A percentile compares a stretch with the other conserved stretches of the same genome.
These are phyloP conservation scores for Zalophus californianus DNA, from an alignment of 2,797 vertebrate species.

Conservation along the genomic window DNA sequence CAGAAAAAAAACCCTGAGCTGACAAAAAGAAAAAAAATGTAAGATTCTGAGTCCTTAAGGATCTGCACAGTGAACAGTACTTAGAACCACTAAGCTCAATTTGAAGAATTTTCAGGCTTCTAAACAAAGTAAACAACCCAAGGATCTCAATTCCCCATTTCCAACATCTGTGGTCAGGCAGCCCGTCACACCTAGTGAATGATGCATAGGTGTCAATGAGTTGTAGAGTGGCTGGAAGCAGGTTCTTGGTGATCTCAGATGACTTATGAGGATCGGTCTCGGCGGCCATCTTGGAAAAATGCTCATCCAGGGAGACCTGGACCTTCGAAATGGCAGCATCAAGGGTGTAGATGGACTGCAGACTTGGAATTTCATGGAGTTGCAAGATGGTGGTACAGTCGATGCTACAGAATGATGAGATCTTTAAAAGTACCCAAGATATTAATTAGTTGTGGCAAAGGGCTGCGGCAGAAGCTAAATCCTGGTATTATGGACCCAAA, in stretches of 20 bases:
- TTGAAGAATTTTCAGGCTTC: not conserved
- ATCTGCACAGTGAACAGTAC: not conserved
- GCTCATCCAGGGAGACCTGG: slow-evolving; percentile 98
- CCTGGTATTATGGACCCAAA: not conserved
- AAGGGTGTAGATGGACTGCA: slow-evolving; percentile 97
- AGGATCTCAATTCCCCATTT: not conserved
- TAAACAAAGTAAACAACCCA: not conserved
- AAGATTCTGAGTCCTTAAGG: not conserved
- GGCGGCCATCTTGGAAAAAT: slow-evolving; percentile 96
- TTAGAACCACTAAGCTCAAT: not conserved
- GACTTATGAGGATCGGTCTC: slow-evolving; percentile 95
- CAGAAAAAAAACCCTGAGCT: not conserved
- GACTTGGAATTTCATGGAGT: slow-evolving; percentile 95
- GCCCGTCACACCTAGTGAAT: slow-evolving; percentile 92
- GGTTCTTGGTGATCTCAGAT: slow-evolving; percentile 97
- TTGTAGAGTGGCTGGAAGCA: slow-evolving; percentile 96
- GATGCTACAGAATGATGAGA: slow-evolving; percentile 95
- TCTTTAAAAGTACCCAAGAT: slow-evolving; percentile 88
- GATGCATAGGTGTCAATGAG: slow-evolving; percentile 96
- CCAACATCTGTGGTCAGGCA: not conserved
- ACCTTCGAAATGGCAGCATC: slow-evolving; percentile 99
- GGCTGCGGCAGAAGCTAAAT: not conserved
- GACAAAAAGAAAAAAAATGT: not conserved
- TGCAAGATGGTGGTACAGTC: slow-evolving; percentile 94
- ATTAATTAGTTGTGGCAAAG: slow-evolving; percentile 33